phyloP scores from a whole-genome alignment of 2,113 vertebrate species.

The Silurus glanis region DNA sequence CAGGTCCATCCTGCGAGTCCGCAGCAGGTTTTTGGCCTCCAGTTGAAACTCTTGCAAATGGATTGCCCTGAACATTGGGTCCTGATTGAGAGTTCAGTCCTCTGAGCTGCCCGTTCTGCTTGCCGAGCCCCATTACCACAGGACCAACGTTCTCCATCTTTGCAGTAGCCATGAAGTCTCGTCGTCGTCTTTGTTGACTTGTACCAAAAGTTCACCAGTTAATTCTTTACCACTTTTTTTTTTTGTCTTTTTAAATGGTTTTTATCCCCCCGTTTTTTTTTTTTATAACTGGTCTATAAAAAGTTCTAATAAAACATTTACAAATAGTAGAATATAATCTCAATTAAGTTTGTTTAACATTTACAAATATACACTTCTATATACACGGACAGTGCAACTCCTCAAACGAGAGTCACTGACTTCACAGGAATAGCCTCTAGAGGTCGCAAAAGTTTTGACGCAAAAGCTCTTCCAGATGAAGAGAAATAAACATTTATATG shows the following conservation, averaged over 20 bases:
- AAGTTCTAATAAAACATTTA: slow-evolving; percentile 69
- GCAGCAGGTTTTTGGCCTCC: slow-evolving; percentile 57
- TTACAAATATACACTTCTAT: slow-evolving; percentile 71
- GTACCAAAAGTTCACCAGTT: slow-evolving; percentile 29
- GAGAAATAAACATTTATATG: slow-evolving; percentile 74
- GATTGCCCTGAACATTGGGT: slow-evolving; percentile 53
- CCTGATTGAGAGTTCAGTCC: slow-evolving; percentile 66
- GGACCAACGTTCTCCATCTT: slow-evolving; percentile 71
- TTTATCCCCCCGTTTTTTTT: slow-evolving; percentile 21
- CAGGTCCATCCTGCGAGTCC: slow-evolving; percentile 64
- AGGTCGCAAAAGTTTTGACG: too few relatives aligned
- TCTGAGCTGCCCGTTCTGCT: slow-evolving; percentile 75
- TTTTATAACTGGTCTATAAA: slow-evolving; percentile 65
- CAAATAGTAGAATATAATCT: slow-evolving; percentile 62
- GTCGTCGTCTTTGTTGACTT: slow-evolving; percentile 36
- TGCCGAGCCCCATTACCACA: slow-evolving; percentile 72
- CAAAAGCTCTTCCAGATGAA: slow-evolving; percentile 77
- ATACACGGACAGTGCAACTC: slow-evolving; percentile 65
- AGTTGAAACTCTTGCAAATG: slow-evolving; percentile 59
- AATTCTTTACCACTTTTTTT: slow-evolving; percentile 56
- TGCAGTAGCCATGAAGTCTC: slow-evolving; percentile 66
- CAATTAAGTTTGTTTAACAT: slow-evolving; percentile 56
- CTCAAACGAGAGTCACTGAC: slow-evolving; percentile 72
- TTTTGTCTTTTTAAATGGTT: slow-evolving; percentile 20
- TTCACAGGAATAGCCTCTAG: slow-evolving; percentile 55